Base-by-base conservation (phyloP, 1,140 invertebrate genomes). In the Maniola jurtina region DNA sequence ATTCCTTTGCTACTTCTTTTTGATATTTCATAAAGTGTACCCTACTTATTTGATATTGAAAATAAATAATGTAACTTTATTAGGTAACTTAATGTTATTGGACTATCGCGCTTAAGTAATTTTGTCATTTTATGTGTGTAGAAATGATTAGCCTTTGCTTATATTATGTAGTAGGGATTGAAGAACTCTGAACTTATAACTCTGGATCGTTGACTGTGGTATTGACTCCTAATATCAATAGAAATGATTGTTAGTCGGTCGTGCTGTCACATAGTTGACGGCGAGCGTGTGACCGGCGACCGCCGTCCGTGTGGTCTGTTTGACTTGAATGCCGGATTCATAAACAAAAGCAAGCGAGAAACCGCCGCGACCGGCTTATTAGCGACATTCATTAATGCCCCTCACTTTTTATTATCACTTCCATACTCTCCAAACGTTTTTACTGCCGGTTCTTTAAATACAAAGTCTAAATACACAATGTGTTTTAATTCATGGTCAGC, bases 291-390 rank as follows among this genome's bases (percentile, higher is more conserved):
- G 77, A 83, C 68, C 75, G 71, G 42, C 62, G 45, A 10, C 66
- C 50, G 69, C 66, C 50, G 69, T 60, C 55, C 69, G 77, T 76
- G 80, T 76, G 77, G 81, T 75, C 74, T 72, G 78, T 77, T 80
- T 81, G 73, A 70, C 69, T 81, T 70, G 73, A 70, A 70, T 74
- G 72, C 73, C 71, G 72, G 70, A 76, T 80, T 81, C 76, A 81
- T 84, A 86, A 86, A 86, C 79, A 88, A 84, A 80, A 78, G 76
- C 74, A 72, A 66, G 70, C 73, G 68, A 79, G 73, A 78, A 60
- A 54, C 54, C 65, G 59, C 65, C 59, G 36, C 55, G 69, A 69
- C 55, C 69, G 68, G 56, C 61, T 75, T 76, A 75, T 77, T 76
- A 73, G 71, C 77, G 65, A 74, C 74, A 64, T 68, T 67, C 75